Evolutionary conservation across 2,797 vertebrate species (phyloP).

Genomic region (Morelia viridis): DNA sequence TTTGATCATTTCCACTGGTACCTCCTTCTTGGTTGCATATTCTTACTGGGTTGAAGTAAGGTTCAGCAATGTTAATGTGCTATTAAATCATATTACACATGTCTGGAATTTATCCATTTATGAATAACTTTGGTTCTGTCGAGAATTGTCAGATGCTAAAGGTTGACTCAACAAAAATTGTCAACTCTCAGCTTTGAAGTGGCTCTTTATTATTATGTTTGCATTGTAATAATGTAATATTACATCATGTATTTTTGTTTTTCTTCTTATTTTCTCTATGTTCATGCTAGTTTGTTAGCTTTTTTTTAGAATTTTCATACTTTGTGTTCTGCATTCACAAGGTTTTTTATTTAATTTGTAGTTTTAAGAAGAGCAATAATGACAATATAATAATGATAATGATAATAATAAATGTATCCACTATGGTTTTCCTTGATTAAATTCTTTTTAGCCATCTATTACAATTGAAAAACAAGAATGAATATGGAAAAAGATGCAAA

Average conservation of each 20-base stretch:
- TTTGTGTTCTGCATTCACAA: neutral
- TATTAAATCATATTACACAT: neutral
- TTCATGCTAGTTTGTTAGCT: neutral
- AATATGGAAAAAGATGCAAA: neutral
- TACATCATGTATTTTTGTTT: neutral
- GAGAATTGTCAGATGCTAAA: neutral
- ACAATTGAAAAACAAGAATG: neutral
- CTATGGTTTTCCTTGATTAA: neutral
- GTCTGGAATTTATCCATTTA: neutral
- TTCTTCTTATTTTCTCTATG: neutral
- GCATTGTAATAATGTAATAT: neutral
- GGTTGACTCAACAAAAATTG: neutral
- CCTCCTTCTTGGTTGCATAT: neutral
- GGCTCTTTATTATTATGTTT: neutral
- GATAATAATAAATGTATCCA: neutral
- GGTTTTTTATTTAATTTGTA: neutral
- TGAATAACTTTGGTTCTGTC: neutral
- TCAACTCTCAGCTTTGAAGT: neutral
- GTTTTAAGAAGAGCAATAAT: neutral
- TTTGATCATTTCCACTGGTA: neutral
- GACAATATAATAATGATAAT: neutral
- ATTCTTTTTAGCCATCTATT: neutral
- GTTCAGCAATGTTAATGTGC: neutral
- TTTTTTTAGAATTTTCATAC: neutral
- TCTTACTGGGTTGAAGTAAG: neutral